Evolutionary conservation across 2,113 vertebrate species (phyloP), one percentile per base, ranked within the genome.

Genomic region (Acrocephalus kingi): DNA sequence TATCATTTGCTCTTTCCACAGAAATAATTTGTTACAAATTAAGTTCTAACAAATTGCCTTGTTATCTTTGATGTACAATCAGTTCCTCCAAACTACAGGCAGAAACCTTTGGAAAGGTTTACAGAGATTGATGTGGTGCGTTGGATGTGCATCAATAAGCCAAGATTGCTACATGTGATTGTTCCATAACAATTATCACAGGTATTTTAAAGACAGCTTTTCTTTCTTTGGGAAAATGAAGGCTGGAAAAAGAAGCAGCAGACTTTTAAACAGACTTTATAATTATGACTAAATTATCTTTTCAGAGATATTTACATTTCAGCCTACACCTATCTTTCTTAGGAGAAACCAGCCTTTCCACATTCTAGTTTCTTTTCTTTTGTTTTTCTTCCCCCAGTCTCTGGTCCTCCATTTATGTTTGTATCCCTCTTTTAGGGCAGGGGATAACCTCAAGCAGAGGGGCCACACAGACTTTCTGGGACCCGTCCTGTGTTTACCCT

Each of bases 201-300:
- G 72, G n/a, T 84, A 94, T 39, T 90, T 96, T 88, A 71, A 93
- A 55, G 48, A 22, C n/a, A 68, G 30, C 15, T 91, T 82, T 82
- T 78, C 54, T 77, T 87, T 72, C 31, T 87, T 85, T 66, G 85
- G 54, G 81, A 74, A 93, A 48, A 74, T 48, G 72, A 67, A 63
- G 11, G 43, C 20, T 84, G 71, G 20, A 54, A 92, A 78, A 87
- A 73, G 54, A 56, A 94, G 64, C 48, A 78, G 48, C 20, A 89
- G 87, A 10, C 45, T 92, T 94, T 91, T 82, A 71, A 82, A 72
- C 49, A 89, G 71, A 74, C 24, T 45, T 93, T 59, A 41, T 68
- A 74, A 56, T 86, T 88, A 79, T 77, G 80, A 91, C 61, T 90
- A 87, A 84, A 79, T 67, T 49, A 73, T 88, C 15, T 67, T 68